Base-by-base conservation (phyloP, 2,888 invertebrate genomes). In the Pyrgus malvae region DNA sequence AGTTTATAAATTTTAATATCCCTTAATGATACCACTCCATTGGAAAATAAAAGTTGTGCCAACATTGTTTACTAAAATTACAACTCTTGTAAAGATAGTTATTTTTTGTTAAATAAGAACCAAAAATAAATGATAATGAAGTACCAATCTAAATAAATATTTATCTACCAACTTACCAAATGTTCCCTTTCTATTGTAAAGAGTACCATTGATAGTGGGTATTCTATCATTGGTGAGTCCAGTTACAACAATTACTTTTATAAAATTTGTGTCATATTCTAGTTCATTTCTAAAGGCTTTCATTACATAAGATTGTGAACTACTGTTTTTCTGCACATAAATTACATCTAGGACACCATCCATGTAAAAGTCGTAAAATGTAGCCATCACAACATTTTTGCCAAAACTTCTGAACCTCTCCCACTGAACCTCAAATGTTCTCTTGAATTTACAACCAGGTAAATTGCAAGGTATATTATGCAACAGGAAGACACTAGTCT, bases 281-380 rank as follows among this genome's bases (percentile, higher is more conserved):
- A 97, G 90, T 62, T 95, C 95, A 77, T 98, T 98, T 74, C 94
- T 94, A 69, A 96, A 96, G 0, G 97, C 97, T 55, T 94, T 93
- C 49, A 96, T 93, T 57, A 90, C 92, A 72, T 93, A 93, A 64
- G 82, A 82, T 31, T 78, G 64, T 31, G 86, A 83, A 25, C 83
- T 80, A 1, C 66, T 71, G 68, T 91, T 90, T 63, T 92, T 91
- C 62, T 93, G 92, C 0, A 95, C 93, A 58, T 98, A 91, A 51
- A 98, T 94, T 1, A 98, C 94, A 80, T 98, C 98, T 50, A 98
- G 85, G n/a, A 97, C 94, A 62, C 97, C 98, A 85, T 98, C 96
- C 90, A 98, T 98, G 72, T 95, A 95, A 66, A 98, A 95, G 80
- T 99, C 98, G 81, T 96, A 98, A 80, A 98, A 98, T 8, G 97